These are phyloP conservation scores for Gambusia holbrooki DNA, from an alignment of 2,113 vertebrate species.

Conservation along the genomic window DNA sequence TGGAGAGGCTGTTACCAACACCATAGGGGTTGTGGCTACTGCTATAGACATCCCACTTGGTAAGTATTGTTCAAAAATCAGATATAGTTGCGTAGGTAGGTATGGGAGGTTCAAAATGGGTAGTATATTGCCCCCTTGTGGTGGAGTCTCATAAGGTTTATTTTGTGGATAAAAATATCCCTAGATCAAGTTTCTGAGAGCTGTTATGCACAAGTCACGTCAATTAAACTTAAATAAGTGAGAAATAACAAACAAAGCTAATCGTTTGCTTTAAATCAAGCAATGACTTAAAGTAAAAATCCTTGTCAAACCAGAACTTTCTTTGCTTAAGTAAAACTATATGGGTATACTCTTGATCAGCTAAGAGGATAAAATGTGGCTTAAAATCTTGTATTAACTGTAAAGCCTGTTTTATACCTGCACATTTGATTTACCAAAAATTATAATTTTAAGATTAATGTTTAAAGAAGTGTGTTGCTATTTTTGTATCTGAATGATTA, in stretches of 20 bases:
- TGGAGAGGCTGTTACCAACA: constrained; percentile 97
- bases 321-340: no score
- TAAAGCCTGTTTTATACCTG: not conserved
- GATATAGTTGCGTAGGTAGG: constrained; percentile 16
- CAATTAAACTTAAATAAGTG: not conserved
- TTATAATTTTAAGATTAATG: no score
- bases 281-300: not conserved
- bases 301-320: no score
- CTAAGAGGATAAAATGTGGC: no score
- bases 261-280: not conserved
- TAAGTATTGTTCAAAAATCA: constrained; percentile 67
- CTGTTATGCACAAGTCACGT: constrained; percentile 22
- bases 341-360: no score
- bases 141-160: constrained; percentile 28
- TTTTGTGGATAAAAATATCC: constrained; percentile 2
- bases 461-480: no score
- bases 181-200: not conserved
- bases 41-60: constrained; percentile 98
- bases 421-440: not conserved
- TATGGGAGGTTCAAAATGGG: constrained; percentile 18
- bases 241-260: not conserved
- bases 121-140: constrained; percentile 59
- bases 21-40: constrained; percentile 93
- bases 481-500: not conserved
- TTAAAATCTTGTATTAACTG: no score